Evolutionary conservation across 2,113 vertebrate species (phyloP).

Genomic region (Diglossa brunneiventris): DNA sequence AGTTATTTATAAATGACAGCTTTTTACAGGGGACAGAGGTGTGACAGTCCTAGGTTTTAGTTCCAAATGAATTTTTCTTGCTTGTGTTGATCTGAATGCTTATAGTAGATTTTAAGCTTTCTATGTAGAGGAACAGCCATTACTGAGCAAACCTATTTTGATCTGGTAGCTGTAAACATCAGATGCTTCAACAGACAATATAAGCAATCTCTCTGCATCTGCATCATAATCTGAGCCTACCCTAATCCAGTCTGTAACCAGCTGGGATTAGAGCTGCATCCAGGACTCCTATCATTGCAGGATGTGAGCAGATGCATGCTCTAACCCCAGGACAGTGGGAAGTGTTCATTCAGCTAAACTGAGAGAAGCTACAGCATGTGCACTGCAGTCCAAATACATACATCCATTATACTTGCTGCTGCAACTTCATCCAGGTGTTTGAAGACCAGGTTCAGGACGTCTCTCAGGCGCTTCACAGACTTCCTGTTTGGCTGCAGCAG

Average conservation of each 20-base stretch:
- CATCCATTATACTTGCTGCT: slow-evolving; percentile 81
- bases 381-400: slow-evolving; percentile 55
- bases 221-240: not conserved
- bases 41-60: not conserved
- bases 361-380: not conserved
- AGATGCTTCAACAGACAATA: not conserved
- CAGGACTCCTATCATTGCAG: too few species aligned
- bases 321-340: not conserved
- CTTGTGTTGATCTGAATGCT: not conserved
- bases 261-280: not conserved
- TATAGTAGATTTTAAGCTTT: not conserved
- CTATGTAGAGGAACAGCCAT: not conserved
- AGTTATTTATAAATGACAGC: not conserved
- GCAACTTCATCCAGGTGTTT: slow-evolving; percentile 87
- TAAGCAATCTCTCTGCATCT: not conserved
- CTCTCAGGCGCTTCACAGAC: slow-evolving; percentile 78
- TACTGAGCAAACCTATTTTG: not conserved
- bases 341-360: not conserved
- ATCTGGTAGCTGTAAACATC: not conserved
- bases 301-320: not conserved
- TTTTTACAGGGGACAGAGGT: not conserved
- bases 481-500: slow-evolving; percentile 88
- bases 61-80: not conserved
- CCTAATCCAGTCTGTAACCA: not conserved
- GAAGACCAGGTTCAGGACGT: slow-evolving; percentile 86